phyloP scores from a whole-genome alignment of 1,140 invertebrate genomes.

The Amyelois transitella region DNA sequence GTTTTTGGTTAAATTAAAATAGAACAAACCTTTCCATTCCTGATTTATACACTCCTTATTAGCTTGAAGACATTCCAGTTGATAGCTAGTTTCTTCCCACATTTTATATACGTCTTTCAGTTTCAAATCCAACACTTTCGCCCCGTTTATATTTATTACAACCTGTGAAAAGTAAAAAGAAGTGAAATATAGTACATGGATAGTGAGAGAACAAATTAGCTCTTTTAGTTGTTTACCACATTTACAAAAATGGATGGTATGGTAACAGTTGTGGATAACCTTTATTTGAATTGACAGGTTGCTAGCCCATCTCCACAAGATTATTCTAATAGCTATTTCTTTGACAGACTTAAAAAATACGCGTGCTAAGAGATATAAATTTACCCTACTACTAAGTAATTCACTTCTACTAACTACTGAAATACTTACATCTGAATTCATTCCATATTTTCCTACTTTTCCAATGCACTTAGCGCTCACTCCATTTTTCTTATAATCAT shows the following conservation, averaged over 20 bases:
- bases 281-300: too few relatives aligned
- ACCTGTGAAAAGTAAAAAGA: slow-evolving; percentile 32
- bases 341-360: too few relatives aligned
- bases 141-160: slow-evolving; percentile 77
- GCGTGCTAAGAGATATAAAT: neutral
- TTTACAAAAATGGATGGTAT: too few relatives aligned
- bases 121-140: slow-evolving; percentile 77
- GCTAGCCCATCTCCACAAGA: too few relatives aligned
- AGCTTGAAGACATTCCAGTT: slow-evolving; percentile 89
- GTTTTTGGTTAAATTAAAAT: slow-evolving; percentile 7
- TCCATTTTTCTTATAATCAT: slow-evolving; percentile 76
- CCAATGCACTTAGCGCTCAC: slow-evolving; percentile 86
- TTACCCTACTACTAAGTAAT: too few relatives aligned
- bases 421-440: slow-evolving; percentile 74
- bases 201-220: too few relatives aligned
- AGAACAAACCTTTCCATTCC: slow-evolving; percentile 79
- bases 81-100: slow-evolving; percentile 98
- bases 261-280: too few relatives aligned
- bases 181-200: too few relatives aligned
- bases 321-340: too few relatives aligned
- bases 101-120: slow-evolving; percentile 82
- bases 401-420: neutral
- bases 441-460: slow-evolving; percentile 77
- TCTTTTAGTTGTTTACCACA: too few relatives aligned
- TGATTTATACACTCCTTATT: slow-evolving; percentile 85